These are phyloP conservation scores for Halocynthia aurantium DNA, from an alignment of 23 tunicate species.

Conservation along the genomic window DNA sequence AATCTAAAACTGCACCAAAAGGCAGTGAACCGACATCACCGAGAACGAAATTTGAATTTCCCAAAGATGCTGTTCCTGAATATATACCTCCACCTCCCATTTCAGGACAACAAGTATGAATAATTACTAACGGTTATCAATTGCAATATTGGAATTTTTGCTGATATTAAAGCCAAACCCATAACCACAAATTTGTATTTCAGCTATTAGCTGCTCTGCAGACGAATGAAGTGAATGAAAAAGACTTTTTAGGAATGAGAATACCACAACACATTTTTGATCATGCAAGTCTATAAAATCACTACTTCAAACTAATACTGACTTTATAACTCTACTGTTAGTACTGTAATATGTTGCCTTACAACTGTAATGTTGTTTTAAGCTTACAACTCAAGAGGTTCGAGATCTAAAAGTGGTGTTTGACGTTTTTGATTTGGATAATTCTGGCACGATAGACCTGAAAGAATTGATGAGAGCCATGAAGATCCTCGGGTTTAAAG, in stretches of 20 bases:
- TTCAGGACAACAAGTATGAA: slow-evolving; percentile 61
- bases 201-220: slow-evolving; percentile 72
- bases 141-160: too few species aligned
- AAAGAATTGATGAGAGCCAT: slow-evolving; percentile 82
- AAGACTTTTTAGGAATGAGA: slow-evolving; percentile 75
- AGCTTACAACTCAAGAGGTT: slow-evolving; percentile 87
- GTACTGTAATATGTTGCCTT: neutral
- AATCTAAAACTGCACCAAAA: slow-evolving; percentile 21
- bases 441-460: slow-evolving; percentile 60
- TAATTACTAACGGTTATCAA: too few species aligned
- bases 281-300: slow-evolving; percentile 30
- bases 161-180: too few species aligned
- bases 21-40: slow-evolving; percentile 4
- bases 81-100: slow-evolving; percentile 66
- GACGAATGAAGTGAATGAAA: slow-evolving; percentile 75
- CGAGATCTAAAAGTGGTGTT: slow-evolving; percentile 80
- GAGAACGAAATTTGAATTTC: slow-evolving; percentile 47
- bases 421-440: slow-evolving; percentile 89
- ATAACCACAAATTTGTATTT: neutral
- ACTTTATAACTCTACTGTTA: neutral
- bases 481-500: slow-evolving; percentile 80
- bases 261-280: slow-evolving; percentile 56
- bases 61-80: slow-evolving; percentile 60
- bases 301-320: neutral
- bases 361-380: slow-evolving; percentile 4